Conservation (phyloP, 2,888 invertebrate species). For the Venusia cambrica region DNA sequence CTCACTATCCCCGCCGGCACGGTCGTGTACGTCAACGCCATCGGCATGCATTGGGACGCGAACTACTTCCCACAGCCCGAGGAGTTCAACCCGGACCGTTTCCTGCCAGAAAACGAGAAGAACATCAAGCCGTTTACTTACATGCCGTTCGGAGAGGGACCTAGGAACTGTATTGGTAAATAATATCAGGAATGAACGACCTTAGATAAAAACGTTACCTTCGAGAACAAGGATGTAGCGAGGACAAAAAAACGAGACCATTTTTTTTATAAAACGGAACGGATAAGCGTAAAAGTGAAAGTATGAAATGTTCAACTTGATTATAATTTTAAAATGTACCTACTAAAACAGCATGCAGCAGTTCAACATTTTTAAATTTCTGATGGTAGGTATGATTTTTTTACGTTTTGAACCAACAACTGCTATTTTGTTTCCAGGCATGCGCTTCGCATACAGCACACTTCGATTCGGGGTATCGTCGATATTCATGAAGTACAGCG, state of each 20-base stretch:
- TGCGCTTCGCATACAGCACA: conserved; percentile 29
- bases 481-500: conserved; percentile 17
- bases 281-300: too few relatives aligned
- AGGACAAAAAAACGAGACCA: too few relatives aligned
- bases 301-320: too few relatives aligned
- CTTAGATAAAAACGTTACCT: too few relatives aligned
- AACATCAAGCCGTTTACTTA: conserved; percentile 49
- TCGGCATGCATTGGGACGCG: conserved; percentile 55
- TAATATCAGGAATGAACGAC: too few relatives aligned
- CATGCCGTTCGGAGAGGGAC: conserved; percentile 79
- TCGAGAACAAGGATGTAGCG: too few relatives aligned
- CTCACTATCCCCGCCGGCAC: conserved; percentile 43
- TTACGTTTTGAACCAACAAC: too few relatives aligned
- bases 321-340: too few relatives aligned
- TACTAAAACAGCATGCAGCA: too few relatives aligned
- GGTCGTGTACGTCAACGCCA: conserved; percentile 41
- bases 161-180: conserved; percentile 81
- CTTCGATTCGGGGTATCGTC: conserved; percentile 22
- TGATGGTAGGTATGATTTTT: too few relatives aligned
- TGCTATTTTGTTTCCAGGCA: conserved; percentile 24
- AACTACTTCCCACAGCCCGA: conserved; percentile 73
- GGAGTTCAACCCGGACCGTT: conserved; percentile 77
- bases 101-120: conserved; percentile 74
- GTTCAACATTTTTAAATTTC: too few relatives aligned
- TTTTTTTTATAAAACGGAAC: too few relatives aligned